phyloP scores from a whole-genome alignment of 2,888 invertebrate species.

The Zaprionus lineosus region DNA sequence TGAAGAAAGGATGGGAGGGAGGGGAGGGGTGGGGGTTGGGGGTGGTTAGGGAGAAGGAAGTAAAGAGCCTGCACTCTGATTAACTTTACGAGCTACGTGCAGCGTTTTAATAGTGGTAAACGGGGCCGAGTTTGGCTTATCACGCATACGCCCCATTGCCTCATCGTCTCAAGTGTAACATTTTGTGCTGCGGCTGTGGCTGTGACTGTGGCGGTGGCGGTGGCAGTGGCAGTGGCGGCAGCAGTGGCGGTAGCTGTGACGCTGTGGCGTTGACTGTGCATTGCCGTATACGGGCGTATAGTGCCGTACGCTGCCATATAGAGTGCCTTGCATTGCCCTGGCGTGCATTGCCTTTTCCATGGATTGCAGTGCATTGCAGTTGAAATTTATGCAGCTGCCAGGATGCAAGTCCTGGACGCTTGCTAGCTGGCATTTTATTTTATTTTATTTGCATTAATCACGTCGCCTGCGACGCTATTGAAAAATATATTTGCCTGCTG shows the following conservation, averaged over 20 bases:
- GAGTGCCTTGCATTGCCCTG: too few relatives aligned
- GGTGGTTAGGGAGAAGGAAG: too few relatives aligned
- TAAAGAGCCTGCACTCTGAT: constrained; percentile 57
- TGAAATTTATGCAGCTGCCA: constrained; percentile 71
- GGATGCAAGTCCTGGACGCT: constrained; percentile 47
- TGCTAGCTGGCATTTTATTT: constrained; percentile 61
- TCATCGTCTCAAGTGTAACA: neutral
- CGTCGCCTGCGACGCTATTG: constrained; percentile 76
- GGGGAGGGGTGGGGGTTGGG: too few relatives aligned
- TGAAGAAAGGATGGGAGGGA: neutral
- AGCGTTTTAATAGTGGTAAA: constrained; percentile 61
- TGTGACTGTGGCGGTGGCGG: neutral
- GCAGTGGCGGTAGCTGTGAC: too few relatives aligned
- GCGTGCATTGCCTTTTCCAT: too few relatives aligned
- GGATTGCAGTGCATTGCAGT: too few relatives aligned
- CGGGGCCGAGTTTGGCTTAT: constrained; percentile 55
- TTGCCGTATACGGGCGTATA: too few relatives aligned
- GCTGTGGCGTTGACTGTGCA: too few relatives aligned
- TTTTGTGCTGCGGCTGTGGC: constrained; percentile 1
- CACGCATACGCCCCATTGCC: constrained; percentile 62
- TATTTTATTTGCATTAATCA: constrained; percentile 78
- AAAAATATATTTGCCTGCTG: constrained; percentile 78
- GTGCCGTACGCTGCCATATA: too few relatives aligned
- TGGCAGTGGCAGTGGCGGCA: neutral
- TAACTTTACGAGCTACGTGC: constrained; percentile 76